Percentiles rank a stretch among this genome's conserved stretches.
These are phyloP conservation scores for Oostethus manadensis DNA, from an alignment of 2,113 vertebrate genomes.

Conservation along the genomic window DNA sequence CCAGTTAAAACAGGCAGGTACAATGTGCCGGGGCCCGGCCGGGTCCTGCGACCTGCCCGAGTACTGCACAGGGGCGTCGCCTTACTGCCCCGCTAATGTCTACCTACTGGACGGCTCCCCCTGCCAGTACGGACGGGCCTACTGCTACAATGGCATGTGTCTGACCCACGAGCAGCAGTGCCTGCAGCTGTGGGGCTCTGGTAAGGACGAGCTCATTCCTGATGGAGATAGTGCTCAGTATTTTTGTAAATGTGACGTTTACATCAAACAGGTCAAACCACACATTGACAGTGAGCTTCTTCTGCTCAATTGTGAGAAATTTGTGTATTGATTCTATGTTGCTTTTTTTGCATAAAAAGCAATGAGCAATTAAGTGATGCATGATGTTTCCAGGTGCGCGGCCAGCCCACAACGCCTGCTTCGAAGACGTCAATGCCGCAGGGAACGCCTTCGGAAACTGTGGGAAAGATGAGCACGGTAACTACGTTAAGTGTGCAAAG, in stretches of 20 bases:
- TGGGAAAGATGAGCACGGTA: constrained; percentile 76
- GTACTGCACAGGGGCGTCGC: constrained; percentile 84
- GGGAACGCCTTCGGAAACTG: constrained; percentile 89
- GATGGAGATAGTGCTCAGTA: neutral
- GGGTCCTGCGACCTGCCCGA: constrained; percentile 91
- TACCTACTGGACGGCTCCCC: constrained; percentile 84
- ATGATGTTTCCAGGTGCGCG: constrained; percentile 75
- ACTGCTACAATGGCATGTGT: constrained; percentile 88
- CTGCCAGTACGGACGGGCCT: constrained; percentile 77
- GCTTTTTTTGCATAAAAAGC: neutral
- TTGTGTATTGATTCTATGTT: neutral
- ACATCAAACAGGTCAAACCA: neutral
- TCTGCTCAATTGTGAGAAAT: neutral
- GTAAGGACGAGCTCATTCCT: constrained; percentile 51
- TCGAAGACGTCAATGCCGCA: constrained; percentile 82
- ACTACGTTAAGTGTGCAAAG: constrained; percentile 78
- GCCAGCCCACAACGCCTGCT: constrained; percentile 85
- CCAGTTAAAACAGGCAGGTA: constrained; percentile 83
- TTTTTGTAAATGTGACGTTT: neutral
- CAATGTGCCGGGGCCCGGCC: constrained; percentile 76
- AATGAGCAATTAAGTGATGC: neutral
- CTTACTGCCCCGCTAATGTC: constrained; percentile 84
- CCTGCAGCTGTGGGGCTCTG: constrained; percentile 88
- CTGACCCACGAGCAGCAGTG: constrained; percentile 89
- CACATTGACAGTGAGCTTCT: neutral